Conservation (phyloP, 2,888 invertebrate species). For the Galerucella pusilla region DNA sequence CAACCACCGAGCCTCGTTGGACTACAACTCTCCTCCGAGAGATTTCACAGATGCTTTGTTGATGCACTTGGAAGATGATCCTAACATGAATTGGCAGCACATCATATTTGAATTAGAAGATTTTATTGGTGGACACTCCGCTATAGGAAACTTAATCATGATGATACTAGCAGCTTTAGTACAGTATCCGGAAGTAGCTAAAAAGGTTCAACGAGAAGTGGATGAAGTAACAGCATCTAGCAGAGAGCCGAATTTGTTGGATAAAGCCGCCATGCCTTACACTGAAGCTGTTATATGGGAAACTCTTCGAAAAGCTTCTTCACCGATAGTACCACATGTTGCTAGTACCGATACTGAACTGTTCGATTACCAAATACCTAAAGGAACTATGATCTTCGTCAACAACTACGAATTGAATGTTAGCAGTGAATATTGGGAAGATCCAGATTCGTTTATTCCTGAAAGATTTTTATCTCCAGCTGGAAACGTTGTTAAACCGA, state of each 20-base stretch:
- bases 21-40: slow-evolving; percentile 72
- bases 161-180: slow-evolving; percentile 77
- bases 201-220: slow-evolving; percentile 76
- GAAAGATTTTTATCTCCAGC: slow-evolving; percentile 73
- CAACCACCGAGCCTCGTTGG: slow-evolving; percentile 66
- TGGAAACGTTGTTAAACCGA: slow-evolving; percentile 68
- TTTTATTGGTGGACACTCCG: slow-evolving; percentile 89
- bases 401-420: slow-evolving; percentile 86
- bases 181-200: slow-evolving; percentile 73
- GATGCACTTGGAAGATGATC: slow-evolving; percentile 70
- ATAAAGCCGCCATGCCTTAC: slow-evolving; percentile 78
- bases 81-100: slow-evolving; percentile 78
- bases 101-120: slow-evolving; percentile 88
- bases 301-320: slow-evolving; percentile 81
- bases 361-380: slow-evolving; percentile 77
- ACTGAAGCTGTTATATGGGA: slow-evolving; percentile 86
- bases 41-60: slow-evolving; percentile 86
- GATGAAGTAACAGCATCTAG: slow-evolving; percentile 70
- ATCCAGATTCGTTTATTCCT: slow-evolving; percentile 79
- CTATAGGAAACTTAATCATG: slow-evolving; percentile 87
- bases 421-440: slow-evolving; percentile 78
- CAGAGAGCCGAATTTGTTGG: slow-evolving; percentile 72
- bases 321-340: slow-evolving; percentile 91
- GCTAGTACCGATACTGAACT: slow-evolving; percentile 81
- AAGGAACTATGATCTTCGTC: slow-evolving; percentile 84